These are phyloP conservation scores for Morelia viridis DNA, from an alignment of 2,797 vertebrate species.

Conservation along the genomic window DNA sequence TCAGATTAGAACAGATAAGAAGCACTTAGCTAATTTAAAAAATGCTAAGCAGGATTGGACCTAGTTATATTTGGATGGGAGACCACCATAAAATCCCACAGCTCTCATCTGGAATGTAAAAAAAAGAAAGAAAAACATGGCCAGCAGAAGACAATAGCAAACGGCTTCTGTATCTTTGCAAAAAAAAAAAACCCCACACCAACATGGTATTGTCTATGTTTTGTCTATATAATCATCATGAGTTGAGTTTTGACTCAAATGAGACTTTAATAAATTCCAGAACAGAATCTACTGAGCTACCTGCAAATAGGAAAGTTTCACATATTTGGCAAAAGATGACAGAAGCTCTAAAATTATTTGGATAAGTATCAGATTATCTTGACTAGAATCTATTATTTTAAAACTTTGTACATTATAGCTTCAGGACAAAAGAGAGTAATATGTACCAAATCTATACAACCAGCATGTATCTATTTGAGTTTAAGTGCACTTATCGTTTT, in stretches of 20 bases:
- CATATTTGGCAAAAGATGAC: neutral
- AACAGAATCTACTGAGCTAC: neutral
- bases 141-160: neutral
- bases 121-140: neutral
- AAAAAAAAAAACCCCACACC: neutral
- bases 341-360: neutral
- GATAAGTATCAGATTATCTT: neutral
- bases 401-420: neutral
- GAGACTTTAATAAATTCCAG: neutral
- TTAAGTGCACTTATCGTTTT: neutral
- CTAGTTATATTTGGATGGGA: neutral
- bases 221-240: neutral
- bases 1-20: neutral
- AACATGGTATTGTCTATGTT: neutral
- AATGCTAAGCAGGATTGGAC: neutral
- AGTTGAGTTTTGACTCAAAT: neutral
- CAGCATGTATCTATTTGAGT: neutral
- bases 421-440: neutral
- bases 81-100: neutral
- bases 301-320: neutral
- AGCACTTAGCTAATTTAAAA: neutral
- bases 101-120: neutral
- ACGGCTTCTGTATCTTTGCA: neutral
- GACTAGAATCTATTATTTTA: neutral
- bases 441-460: neutral